A percentile compares a stretch with the other conserved stretches of the same genome.
phyloP scores from a whole-genome alignment of 2,888 invertebrate species.

The Nomada fabriciana region DNA sequence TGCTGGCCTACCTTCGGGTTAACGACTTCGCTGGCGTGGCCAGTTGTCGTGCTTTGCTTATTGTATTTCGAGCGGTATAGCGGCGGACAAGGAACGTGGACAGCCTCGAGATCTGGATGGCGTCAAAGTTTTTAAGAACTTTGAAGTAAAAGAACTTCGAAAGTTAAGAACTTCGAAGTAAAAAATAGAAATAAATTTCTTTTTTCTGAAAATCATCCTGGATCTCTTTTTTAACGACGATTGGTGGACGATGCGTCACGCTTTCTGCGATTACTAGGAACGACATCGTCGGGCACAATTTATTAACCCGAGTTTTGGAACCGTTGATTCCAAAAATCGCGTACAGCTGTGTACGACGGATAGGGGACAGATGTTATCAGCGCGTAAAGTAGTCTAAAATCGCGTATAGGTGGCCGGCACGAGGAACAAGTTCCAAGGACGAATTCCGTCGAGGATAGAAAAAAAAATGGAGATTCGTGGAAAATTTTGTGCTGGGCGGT shows the following conservation, averaged over 20 bases:
- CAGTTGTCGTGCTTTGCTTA: constrained; percentile 12
- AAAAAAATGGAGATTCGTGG: not conserved
- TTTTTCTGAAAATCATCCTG: not conserved
- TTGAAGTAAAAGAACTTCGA: no score
- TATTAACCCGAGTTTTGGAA: constrained; percentile 1
- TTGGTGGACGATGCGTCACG: no score
- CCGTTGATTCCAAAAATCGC: constrained; percentile 11
- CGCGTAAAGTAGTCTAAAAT: not conserved
- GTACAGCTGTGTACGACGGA: not conserved
- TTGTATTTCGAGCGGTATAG: constrained; percentile 28
- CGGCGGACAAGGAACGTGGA: not conserved
- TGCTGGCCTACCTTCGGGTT: constrained; percentile 11
- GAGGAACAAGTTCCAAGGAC: constrained; percentile 14
- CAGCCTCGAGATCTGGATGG: not conserved
- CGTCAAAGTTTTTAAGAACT: no score
- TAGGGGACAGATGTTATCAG: constrained; percentile 21
- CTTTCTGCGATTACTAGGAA: not conserved
- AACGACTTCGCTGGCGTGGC: constrained; percentile 23
- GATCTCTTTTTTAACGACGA: not conserved
- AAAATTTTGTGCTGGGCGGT: not conserved
- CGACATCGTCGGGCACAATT: not conserved
- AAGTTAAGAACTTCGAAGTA: no score
- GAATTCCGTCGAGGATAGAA: constrained; percentile 25
- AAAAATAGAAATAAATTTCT: not conserved
- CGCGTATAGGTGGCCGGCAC: not conserved